Evolutionary conservation across 2,113 vertebrate genomes (phyloP).

Genomic region (Callocephalon fimbriatum): DNA sequence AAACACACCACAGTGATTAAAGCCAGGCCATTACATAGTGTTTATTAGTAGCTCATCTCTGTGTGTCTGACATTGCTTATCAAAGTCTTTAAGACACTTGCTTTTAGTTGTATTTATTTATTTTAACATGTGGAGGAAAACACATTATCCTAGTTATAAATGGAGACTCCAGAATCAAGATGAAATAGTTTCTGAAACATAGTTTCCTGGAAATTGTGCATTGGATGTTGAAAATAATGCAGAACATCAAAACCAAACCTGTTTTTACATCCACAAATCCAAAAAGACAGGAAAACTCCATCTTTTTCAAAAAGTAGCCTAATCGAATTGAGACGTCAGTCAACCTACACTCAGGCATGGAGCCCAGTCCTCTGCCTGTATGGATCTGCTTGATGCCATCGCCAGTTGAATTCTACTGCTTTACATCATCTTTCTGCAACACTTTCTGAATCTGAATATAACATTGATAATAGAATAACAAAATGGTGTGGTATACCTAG

Average conservation of each 20-base stretch:
- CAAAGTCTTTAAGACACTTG: background rate
- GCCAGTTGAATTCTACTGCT: background rate
- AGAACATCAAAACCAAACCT: background rate
- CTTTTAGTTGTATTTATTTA: background rate
- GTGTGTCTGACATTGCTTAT: background rate
- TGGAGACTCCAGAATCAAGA: background rate
- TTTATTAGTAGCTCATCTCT: background rate
- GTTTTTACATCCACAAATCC: background rate
- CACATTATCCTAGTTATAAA: background rate
- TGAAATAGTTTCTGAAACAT: background rate
- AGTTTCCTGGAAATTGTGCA: background rate
- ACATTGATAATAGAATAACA: background rate
- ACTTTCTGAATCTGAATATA: background rate
- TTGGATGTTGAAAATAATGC: background rate
- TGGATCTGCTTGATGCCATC: background rate
- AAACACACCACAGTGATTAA: background rate
- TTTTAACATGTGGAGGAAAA: background rate
- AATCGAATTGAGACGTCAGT: background rate
- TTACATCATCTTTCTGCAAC: background rate
- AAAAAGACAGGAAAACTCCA: background rate
- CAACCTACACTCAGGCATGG: background rate
- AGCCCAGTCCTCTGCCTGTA: background rate
- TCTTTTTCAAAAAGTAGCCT: background rate
- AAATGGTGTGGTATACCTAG: background rate
- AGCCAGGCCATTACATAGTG: background rate